phyloP scores from a whole-genome alignment of 2,888 invertebrate species.

The Mamestra brassicae region DNA sequence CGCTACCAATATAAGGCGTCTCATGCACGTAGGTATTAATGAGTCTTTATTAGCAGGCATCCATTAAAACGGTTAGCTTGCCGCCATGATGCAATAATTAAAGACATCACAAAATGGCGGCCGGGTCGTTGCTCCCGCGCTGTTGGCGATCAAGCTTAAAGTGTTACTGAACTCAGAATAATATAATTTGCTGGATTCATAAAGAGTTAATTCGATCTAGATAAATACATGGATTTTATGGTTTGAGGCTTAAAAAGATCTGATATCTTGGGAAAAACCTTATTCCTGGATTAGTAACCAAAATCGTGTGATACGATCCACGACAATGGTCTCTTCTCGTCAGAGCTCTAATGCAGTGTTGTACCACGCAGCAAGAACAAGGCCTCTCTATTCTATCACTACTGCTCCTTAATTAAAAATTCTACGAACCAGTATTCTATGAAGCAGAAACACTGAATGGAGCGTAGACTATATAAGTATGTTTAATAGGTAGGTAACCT shows the following conservation, averaged over 20 bases:
- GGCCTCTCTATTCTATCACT: no score
- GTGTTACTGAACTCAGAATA: conserved; percentile 29
- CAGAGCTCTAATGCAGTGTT: no score
- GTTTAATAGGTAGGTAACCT: no score
- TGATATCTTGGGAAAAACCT: background rate
- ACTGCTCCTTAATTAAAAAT: no score
- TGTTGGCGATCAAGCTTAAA: conserved; percentile 50
- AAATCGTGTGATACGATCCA: no score
- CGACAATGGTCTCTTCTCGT: no score
- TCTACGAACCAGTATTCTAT: no score
- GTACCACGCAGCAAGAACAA: no score
- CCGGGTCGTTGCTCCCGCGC: conserved; percentile 70
- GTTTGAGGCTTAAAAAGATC: background rate
- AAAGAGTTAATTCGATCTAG: background rate
- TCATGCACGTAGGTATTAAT: conserved; percentile 56
- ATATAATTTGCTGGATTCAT: conserved; percentile 24
- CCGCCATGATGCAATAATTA: conserved; percentile 81
- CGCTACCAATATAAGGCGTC: conserved; percentile 51
- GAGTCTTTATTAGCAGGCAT: conserved; percentile 63
- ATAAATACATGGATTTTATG: conserved; percentile 13
- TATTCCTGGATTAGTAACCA: no score
- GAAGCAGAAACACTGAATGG: no score
- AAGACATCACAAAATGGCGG: conserved; percentile 82
- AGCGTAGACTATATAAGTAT: no score
- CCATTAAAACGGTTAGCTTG: conserved; percentile 55